phyloP scores from a whole-genome alignment of 2,797 vertebrate species.

The Oryzias dopingdopingensis region DNA sequence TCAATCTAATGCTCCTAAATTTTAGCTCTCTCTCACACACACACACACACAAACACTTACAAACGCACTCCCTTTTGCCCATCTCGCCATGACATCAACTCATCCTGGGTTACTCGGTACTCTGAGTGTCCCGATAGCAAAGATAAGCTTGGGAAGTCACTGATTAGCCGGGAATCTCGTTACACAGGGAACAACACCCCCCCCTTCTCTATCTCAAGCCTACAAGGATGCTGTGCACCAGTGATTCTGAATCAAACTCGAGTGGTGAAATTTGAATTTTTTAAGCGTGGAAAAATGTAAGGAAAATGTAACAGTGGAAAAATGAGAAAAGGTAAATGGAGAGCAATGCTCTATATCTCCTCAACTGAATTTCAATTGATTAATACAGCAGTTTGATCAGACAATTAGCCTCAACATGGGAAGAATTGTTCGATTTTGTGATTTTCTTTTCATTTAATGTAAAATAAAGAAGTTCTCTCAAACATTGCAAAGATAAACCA shows the following conservation, averaged over 20 bases:
- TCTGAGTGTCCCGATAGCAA: conserved; percentile 78
- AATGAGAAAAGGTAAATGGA: too few species aligned
- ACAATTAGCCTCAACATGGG: too few species aligned
- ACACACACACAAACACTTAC: neutral
- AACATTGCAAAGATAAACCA: too few species aligned
- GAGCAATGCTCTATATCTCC: too few species aligned
- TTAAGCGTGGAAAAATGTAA: too few species aligned
- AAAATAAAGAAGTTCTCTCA: too few species aligned
- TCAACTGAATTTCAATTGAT: too few species aligned
- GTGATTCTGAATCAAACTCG: conserved; percentile 2
- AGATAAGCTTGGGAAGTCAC: conserved; percentile 83
- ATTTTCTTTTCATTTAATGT: too few species aligned
- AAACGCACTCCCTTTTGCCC: conserved; percentile 48
- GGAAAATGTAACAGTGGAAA: too few species aligned
- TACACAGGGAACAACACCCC: conserved; percentile 78
- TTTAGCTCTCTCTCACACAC: conserved; percentile 4
- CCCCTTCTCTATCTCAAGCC: neutral
- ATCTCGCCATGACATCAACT: conserved; percentile 82
- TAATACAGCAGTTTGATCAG: too few species aligned
- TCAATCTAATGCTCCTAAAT: conserved; percentile 24
- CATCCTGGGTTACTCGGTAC: conserved; percentile 82
- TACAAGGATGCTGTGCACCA: conserved; percentile 39
- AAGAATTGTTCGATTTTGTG: too few species aligned
- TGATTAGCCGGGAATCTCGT: conserved; percentile 84
- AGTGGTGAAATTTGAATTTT: too few species aligned